phyloP scores from a whole-genome alignment of 2,113 vertebrate genomes.

The Scartelaos histophorus region DNA sequence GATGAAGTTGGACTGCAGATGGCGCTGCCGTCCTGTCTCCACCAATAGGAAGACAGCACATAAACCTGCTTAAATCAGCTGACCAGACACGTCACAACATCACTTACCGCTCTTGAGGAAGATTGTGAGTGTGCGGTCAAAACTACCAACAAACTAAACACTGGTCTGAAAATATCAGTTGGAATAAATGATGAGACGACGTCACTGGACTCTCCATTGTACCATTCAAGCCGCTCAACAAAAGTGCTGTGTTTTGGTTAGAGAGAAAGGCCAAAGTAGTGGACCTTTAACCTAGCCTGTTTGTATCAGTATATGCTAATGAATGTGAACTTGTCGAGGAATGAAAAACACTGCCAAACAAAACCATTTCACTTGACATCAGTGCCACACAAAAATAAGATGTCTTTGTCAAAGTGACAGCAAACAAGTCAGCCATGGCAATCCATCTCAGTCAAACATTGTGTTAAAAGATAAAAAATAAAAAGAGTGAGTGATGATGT shows the following conservation, averaged over 20 bases:
- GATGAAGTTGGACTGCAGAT: no score
- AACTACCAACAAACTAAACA: no score
- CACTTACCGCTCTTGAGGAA: no score
- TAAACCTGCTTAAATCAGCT: no score
- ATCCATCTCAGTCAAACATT: not conserved
- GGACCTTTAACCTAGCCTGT: not conserved
- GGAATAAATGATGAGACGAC: no score
- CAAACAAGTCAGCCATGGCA: not conserved
- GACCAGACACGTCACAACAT: no score
- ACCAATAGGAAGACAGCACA: no score
- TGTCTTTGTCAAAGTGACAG: not conserved
- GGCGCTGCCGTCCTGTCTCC: no score
- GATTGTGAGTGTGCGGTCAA: no score
- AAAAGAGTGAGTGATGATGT: not conserved
- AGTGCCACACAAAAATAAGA: not conserved
- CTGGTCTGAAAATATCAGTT: no score
- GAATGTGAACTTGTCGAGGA: not conserved
- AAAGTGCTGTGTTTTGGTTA: not conserved
- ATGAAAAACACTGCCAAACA: not conserved
- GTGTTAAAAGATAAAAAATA: not conserved
- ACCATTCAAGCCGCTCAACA: not conserved
- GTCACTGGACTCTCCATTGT: not conserved
- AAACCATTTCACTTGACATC: not conserved
- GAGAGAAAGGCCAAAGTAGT: not conserved
- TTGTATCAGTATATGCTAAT: not conserved